These are phyloP conservation scores for Rhyacophila brunnea DNA, from an alignment of 1,140 invertebrate species.

Conservation along the genomic window DNA sequence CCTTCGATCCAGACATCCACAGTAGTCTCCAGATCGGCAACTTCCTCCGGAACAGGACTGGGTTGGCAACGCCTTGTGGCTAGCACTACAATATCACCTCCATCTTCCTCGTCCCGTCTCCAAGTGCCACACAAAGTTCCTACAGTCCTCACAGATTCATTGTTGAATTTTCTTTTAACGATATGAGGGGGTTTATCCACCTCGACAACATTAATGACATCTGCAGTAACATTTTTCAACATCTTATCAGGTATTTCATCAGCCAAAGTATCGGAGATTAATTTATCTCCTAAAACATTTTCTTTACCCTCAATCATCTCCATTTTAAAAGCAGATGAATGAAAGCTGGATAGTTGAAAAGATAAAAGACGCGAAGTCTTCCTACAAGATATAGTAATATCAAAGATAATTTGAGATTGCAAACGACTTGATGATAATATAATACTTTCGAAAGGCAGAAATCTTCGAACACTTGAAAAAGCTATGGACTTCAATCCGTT, in stretches of 20 bases:
- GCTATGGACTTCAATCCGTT: too few species aligned
- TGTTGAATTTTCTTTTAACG: conserved; percentile 5
- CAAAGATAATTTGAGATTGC: too few species aligned
- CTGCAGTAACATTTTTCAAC: not conserved
- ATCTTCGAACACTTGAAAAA: too few species aligned
- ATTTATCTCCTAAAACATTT: not conserved
- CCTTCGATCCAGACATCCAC: conserved; percentile 49
- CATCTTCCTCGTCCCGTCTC: conserved; percentile 50
- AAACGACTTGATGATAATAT: too few species aligned
- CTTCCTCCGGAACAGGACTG: conserved; percentile 46
- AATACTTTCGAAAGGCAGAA: too few species aligned
- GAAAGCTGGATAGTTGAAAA: too few species aligned
- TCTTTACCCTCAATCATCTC: not conserved
- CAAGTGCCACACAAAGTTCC: conserved; percentile 53
- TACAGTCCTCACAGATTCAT: conserved; percentile 41
- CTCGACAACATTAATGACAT: not conserved
- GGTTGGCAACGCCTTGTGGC: conserved; percentile 41
- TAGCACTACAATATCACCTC: conserved; percentile 49
- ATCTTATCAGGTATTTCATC: not conserved
- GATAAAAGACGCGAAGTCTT: too few species aligned
- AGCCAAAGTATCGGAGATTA: not conserved
- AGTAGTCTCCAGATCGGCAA: conserved; percentile 48
- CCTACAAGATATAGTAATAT: too few species aligned
- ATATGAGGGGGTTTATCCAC: not conserved
- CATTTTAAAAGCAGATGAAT: not conserved